phyloP scores from a whole-genome alignment of 2,797 vertebrate genomes.

The Poeciliopsis infans region DNA sequence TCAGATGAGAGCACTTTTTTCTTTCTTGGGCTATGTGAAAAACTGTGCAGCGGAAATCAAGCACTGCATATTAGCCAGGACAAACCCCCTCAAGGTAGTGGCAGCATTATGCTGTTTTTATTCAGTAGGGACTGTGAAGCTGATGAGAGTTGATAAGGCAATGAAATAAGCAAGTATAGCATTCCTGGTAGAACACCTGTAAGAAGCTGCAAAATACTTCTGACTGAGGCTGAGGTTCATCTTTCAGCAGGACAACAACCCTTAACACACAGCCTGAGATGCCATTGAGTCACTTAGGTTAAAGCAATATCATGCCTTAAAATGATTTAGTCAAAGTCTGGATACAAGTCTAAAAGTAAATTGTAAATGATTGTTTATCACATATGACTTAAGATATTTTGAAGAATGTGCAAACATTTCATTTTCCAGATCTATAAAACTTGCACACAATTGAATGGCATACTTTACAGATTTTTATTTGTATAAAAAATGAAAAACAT shows the following conservation, averaged over 20 bases:
- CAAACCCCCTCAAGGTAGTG: neutral
- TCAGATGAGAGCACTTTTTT: neutral
- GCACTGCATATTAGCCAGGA: neutral
- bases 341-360: neutral
- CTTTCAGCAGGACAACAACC: neutral
- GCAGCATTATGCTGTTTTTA: neutral
- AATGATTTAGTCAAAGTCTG: too few relatives aligned
- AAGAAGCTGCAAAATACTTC: neutral
- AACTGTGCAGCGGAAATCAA: neutral
- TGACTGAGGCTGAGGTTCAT: neutral
- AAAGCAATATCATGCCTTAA: neutral
- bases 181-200: neutral
- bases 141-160: neutral
- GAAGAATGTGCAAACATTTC: neutral
- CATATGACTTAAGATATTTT: neutral
- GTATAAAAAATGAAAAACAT: neutral
- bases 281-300: neutral
- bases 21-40: neutral
- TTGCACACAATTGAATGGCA: neutral
- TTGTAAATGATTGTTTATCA: neutral
- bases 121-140: neutral
- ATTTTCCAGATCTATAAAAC: neutral
- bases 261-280: neutral
- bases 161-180: neutral
- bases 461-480: neutral